A percentile compares a stretch with the other conserved stretches of the same genome.
These are phyloP conservation scores for Ploceus nigricollis DNA, from an alignment of 2,113 vertebrate genomes.

Conservation along the genomic window DNA sequence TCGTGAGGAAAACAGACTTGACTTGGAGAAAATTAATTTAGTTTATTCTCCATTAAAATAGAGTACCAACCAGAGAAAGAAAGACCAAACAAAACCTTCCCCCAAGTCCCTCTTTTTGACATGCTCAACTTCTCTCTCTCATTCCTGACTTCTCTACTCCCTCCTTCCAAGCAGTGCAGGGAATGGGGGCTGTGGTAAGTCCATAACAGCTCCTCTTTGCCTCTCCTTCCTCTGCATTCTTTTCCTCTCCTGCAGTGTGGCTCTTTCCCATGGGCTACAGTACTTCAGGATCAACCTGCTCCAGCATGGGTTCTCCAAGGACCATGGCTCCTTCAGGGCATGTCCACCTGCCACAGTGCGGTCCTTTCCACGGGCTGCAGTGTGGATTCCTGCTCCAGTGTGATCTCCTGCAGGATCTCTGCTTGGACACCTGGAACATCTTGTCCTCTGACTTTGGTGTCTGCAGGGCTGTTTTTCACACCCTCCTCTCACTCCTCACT, in stretches of 20 bases:
- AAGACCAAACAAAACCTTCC: background rate
- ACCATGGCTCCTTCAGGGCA: background rate
- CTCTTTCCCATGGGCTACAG: background rate
- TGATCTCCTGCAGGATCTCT: background rate
- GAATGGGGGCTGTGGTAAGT: background rate
- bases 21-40: background rate
- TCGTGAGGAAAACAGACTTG: background rate
- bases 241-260: background rate
- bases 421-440: too few relatives aligned
- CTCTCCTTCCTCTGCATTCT: background rate
- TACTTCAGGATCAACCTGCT: background rate
- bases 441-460: background rate
- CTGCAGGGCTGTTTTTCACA: background rate
- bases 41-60: background rate
- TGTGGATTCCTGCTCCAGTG: background rate
- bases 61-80: background rate
- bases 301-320: accelerated
- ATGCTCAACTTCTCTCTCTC: background rate
- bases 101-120: background rate
- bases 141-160: background rate
- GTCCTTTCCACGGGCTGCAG: background rate
- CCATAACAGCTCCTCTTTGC: background rate
- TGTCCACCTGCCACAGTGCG: background rate
- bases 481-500: background rate
- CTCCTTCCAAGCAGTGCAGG: accelerated